phyloP scores from a whole-genome alignment of 2,797 vertebrate genomes.

The Rousettus madagascariensis region DNA sequence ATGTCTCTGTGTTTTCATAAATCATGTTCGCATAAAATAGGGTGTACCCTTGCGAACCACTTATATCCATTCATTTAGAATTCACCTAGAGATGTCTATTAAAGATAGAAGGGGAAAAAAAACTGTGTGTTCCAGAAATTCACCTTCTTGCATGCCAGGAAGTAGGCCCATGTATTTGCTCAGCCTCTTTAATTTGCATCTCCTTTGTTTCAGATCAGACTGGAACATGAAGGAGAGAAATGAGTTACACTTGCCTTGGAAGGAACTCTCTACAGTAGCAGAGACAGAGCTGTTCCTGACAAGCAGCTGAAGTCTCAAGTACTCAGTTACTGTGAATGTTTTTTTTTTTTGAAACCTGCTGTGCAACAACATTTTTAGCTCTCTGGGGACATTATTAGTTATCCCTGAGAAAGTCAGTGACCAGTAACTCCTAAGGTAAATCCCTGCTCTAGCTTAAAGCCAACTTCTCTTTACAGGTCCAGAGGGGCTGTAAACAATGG shows the following conservation, averaged over 20 bases:
- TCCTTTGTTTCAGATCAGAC: background rate
- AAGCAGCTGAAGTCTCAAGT: background rate
- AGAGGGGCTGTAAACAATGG: background rate
- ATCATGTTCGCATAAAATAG: conserved; percentile 19
- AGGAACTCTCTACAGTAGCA: background rate
- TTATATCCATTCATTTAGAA: background rate
- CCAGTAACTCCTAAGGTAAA: background rate
- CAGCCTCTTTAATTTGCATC: background rate
- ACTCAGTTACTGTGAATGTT: background rate
- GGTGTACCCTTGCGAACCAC: background rate
- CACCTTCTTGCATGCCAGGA: background rate
- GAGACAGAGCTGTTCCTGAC: background rate
- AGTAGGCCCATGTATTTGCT: background rate
- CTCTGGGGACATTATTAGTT: background rate
- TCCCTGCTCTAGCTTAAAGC: background rate
- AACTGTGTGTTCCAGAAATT: background rate
- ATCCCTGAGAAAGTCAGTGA: background rate
- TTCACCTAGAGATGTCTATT: background rate
- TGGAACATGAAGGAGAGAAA: background rate
- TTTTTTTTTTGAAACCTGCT: background rate
- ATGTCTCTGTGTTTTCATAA: background rate
- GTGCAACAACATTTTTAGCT: background rate
- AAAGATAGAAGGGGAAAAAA: background rate
- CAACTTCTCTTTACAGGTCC: background rate
- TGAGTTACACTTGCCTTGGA: background rate